Conservation (phyloP, 2,888 invertebrate species). For the Heliconius sara region DNA sequence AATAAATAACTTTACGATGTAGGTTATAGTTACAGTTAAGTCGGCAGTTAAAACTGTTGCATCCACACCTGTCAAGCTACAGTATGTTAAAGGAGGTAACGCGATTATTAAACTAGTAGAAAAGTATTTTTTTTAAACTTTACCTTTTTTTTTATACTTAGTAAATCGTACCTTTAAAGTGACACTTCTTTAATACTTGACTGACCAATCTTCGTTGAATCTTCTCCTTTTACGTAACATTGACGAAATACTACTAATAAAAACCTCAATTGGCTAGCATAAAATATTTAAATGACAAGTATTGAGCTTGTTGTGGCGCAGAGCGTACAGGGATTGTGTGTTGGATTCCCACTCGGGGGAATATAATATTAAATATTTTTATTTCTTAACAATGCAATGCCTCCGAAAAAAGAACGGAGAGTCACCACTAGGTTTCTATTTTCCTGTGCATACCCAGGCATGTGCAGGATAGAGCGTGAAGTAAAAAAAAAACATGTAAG, state of each 20-base stretch:
- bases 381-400: neutral
- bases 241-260: neutral
- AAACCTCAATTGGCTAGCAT: neutral
- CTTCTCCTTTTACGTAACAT: neutral
- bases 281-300: neutral
- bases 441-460: neutral
- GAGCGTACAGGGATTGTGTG: neutral
- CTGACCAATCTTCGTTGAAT: neutral
- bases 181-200: neutral
- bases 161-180: neutral
- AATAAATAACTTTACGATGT: constrained; percentile 14
- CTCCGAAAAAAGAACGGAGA: neutral
- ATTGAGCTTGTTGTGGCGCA: neutral
- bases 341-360: neutral
- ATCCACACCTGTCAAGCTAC: constrained; percentile 31
- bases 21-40: constrained; percentile 34
- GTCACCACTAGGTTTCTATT: neutral
- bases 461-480: neutral
- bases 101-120: neutral
- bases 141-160: neutral
- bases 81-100: neutral
- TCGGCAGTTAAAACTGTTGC: constrained; percentile 25
- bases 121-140: neutral
- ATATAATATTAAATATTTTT: neutral
- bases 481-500: no score